A percentile compares a stretch with the other conserved stretches of the same genome.
These are phyloP conservation scores for Ameiurus melas DNA, from an alignment of 2,113 vertebrate species.

Conservation along the genomic window DNA sequence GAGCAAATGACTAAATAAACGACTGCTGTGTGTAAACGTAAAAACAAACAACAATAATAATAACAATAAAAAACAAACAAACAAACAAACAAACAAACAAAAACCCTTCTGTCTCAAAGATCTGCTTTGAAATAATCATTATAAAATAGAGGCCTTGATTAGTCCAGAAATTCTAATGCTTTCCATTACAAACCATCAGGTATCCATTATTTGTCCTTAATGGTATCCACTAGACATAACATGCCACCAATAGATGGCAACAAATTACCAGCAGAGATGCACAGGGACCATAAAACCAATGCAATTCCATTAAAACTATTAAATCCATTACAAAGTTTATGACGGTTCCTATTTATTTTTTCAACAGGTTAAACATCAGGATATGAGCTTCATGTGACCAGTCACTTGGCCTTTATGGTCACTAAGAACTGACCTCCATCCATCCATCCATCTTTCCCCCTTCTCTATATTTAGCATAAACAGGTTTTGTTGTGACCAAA, in stretches of 20 bases:
- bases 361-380: not conserved
- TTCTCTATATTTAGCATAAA: not conserved
- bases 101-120: not conserved
- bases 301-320: no score
- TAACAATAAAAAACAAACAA: no score
- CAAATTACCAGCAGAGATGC: no score
- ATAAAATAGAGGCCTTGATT: not conserved
- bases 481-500: conserved; percentile 11
- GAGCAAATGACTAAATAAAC: not conserved
- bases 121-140: not conserved
- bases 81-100: no score
- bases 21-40: no score
- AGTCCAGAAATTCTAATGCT: not conserved
- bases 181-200: no score
- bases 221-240: no score
- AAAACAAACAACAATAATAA: not conserved
- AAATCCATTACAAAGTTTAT: no score
- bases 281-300: no score
- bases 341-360: no score
- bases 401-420: not conserved
- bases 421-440: not conserved
- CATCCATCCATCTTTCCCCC: not conserved
- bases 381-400: not conserved
- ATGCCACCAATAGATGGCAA: no score
- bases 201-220: no score